phyloP scores from a whole-genome alignment of 1,140 invertebrate species.

The Helicorthomorpha holstii region DNA sequence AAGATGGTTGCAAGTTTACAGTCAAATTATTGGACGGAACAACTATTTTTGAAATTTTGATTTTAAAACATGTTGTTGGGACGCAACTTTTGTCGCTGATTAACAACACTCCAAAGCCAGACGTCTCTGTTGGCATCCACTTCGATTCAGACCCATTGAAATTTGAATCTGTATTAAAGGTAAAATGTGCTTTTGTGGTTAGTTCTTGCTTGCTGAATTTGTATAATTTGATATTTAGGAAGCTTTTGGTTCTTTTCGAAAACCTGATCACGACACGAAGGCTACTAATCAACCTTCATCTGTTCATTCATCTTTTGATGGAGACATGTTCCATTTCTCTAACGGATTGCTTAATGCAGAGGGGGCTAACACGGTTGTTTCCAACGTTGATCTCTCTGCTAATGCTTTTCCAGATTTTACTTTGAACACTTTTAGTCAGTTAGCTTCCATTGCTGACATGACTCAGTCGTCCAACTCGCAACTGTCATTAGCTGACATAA shows the following conservation, averaged over 20 bases:
- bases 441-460: constrained; percentile 48
- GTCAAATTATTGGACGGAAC: constrained; percentile 57
- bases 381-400: constrained; percentile 9
- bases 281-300: constrained; percentile 16
- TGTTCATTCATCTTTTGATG: constrained; percentile 25
- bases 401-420: constrained; percentile 48
- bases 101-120: constrained; percentile 57
- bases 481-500: constrained; percentile 14
- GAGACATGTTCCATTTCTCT: constrained; percentile 24
- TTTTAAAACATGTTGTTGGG: constrained; percentile 55
- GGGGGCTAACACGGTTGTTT: neutral
- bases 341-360: constrained; percentile 26
- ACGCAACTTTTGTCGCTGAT: constrained; percentile 56
- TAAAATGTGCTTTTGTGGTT: constrained; percentile 21
- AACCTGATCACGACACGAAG: constrained; percentile 6
- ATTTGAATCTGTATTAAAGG: constrained; percentile 46
- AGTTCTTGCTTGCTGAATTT: neutral
- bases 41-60: constrained; percentile 61
- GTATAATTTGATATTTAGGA: constrained; percentile 4
- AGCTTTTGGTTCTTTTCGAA: constrained; percentile 16
- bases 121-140: constrained; percentile 55
- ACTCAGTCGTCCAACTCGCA: constrained; percentile 16
- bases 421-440: constrained; percentile 52
- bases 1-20: constrained; percentile 67
- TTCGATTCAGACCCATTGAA: constrained; percentile 62